Percentiles rank a stretch among this genome's conserved stretches.
These are phyloP conservation scores for Ganaspis sp. DNA, from an alignment of 1,140 invertebrate species.

Conservation along the genomic window DNA sequence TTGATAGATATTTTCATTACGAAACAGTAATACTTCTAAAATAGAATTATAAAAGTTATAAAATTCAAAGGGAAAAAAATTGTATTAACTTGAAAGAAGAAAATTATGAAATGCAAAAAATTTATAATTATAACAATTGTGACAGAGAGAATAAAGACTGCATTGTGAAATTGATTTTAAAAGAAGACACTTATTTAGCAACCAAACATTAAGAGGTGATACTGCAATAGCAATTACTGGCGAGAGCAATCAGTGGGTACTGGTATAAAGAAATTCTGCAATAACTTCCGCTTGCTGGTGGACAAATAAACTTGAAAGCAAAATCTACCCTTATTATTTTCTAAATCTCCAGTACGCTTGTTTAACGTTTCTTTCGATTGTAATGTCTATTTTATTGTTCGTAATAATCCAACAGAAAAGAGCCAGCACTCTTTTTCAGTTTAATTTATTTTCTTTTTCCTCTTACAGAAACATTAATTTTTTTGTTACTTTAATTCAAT, in stretches of 20 bases:
- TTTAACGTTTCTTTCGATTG: not conserved
- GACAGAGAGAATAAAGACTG: too few species aligned
- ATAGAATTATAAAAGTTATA: too few species aligned
- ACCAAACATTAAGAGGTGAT: not conserved
- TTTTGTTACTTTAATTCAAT: too few species aligned
- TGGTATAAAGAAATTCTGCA: not conserved
- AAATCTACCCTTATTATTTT: conserved; percentile 9
- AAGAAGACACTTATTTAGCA: not conserved
- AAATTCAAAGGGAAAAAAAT: too few species aligned
- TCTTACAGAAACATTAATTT: not conserved
- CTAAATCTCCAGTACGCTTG: not conserved
- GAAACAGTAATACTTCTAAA: not conserved
- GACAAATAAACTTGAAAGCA: conserved; percentile 4
- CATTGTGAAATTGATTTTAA: not conserved
- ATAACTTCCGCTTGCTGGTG: conserved; percentile 10
- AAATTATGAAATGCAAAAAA: too few species aligned
- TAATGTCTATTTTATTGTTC: conserved; percentile 2
- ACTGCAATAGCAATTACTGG: not conserved
- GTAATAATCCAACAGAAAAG: not conserved
- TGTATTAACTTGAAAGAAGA: too few species aligned
- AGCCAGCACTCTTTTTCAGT: not conserved
- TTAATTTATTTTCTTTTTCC: not conserved
- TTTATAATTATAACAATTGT: too few species aligned
- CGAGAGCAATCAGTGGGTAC: not conserved
- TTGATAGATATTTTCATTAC: not conserved